These are phyloP conservation scores for Osmoderma eremita DNA, from an alignment of 2,888 invertebrate genomes.

Conservation along the genomic window DNA sequence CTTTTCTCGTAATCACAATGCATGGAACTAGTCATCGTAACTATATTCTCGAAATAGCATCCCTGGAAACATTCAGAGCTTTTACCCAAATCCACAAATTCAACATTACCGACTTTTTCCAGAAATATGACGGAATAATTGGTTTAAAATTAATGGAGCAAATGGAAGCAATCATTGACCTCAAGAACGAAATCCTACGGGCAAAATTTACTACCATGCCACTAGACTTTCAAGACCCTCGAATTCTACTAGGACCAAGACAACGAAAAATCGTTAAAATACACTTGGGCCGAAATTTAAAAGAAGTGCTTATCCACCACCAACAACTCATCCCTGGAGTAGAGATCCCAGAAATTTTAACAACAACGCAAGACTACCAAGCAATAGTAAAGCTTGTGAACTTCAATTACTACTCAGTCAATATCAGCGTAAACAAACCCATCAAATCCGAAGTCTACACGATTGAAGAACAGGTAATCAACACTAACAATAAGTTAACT, in stretches of 20 bases:
- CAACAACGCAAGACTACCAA: too few relatives aligned
- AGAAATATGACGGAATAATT: background rate
- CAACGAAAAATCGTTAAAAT: background rate
- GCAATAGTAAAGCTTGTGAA: too few relatives aligned
- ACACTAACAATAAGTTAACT: too few relatives aligned
- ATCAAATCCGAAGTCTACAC: too few relatives aligned
- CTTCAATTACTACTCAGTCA: too few relatives aligned
- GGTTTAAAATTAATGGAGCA: background rate
- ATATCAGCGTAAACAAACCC: too few relatives aligned
- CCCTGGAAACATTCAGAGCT: background rate
- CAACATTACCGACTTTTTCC: background rate
- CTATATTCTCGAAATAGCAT: background rate
- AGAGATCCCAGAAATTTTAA: too few relatives aligned
- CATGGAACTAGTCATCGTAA: background rate
- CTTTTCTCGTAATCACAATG: background rate
- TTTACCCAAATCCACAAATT: background rate
- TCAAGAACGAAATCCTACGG: background rate
- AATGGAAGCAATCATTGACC: background rate
- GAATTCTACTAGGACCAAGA: background rate
- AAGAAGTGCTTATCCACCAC: too few relatives aligned
- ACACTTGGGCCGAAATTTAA: background rate
- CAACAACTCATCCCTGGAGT: too few relatives aligned
- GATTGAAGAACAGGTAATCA: too few relatives aligned
- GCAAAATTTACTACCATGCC: background rate
- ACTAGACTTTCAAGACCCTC: background rate